Percentiles rank a stretch among this genome's conserved stretches.
These are phyloP conservation scores for Dendrophyllia cribrosa DNA, from an alignment of 64 coral and sea anemone genomes.

Conservation along the genomic window DNA sequence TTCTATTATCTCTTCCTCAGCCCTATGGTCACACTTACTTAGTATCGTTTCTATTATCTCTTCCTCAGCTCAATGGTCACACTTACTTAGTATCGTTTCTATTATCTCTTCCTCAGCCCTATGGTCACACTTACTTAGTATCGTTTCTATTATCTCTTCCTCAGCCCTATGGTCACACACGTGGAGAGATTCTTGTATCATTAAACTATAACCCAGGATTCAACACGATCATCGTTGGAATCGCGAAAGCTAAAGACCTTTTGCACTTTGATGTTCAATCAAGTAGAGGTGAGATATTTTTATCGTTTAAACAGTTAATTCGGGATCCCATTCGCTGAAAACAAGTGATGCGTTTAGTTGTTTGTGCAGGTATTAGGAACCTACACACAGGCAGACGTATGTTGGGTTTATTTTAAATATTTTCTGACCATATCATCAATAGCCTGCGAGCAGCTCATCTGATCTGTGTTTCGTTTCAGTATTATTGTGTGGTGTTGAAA, in stretches of 20 bases:
- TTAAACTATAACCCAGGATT: slow-evolving; percentile 37
- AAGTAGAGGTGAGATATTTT: slow-evolving; percentile 51
- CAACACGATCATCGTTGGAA: slow-evolving; percentile 40
- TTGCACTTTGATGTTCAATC: slow-evolving; percentile 62
- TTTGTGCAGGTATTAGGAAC: too few relatives aligned
- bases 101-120: too few relatives aligned
- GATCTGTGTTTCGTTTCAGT: too few relatives aligned
- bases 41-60: neutral
- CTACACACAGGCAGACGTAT: too few relatives aligned
- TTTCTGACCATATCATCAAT: too few relatives aligned
- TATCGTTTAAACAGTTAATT: neutral
- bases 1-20: neutral
- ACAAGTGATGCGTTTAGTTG: too few relatives aligned
- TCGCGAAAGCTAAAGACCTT: slow-evolving; percentile 59
- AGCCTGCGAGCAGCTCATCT: too few relatives aligned
- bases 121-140: too few relatives aligned
- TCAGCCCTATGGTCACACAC: slow-evolving; percentile 76
- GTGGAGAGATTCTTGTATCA: slow-evolving; percentile 69
- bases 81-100: too few relatives aligned
- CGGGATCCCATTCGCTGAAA: too few relatives aligned
- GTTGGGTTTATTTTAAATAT: too few relatives aligned
- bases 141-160: neutral
- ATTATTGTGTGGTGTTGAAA: too few relatives aligned
- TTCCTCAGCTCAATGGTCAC: neutral
- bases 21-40: slow-evolving; percentile 62